These are phyloP conservation scores for Philereme transversata DNA, from an alignment of 2,888 invertebrate species.

Conservation along the genomic window DNA sequence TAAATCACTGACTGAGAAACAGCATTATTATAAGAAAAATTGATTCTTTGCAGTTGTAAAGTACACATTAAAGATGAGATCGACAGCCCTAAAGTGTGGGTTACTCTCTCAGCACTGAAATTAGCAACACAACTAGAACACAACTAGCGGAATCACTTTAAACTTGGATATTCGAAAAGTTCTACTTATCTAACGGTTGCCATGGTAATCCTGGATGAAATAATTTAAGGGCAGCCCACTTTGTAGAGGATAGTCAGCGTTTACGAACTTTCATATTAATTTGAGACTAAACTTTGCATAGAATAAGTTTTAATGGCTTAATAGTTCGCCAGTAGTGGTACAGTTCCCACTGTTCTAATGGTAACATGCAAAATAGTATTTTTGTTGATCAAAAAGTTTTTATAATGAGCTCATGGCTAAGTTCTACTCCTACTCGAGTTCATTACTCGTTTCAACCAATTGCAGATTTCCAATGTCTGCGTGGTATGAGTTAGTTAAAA, in stretches of 20 bases:
- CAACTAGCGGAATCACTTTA: no score
- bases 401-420: no score
- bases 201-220: constrained; percentile 8
- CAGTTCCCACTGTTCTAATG: constrained; percentile 5
- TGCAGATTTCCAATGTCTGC: no score
- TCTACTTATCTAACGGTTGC: not conserved
- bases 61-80: no score
- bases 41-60: no score
- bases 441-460: no score
- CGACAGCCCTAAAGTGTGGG: not conserved
- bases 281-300: constrained; percentile 18
- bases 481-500: no score
- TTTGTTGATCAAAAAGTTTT: constrained; percentile 6
- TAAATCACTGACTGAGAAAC: no score
- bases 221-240: constrained; percentile 16
- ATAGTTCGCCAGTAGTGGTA: constrained; percentile 21
- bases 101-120: not conserved
- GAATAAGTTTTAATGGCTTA: constrained; percentile 22
- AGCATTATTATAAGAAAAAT: no score
- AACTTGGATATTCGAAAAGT: not conserved
- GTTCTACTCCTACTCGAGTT: no score
- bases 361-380: not conserved
- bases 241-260: constrained; percentile 13
- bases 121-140: no score
- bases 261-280: constrained; percentile 20